Conservation (phyloP, 2,113 vertebrate species). For the Arizona elegans region DNA sequence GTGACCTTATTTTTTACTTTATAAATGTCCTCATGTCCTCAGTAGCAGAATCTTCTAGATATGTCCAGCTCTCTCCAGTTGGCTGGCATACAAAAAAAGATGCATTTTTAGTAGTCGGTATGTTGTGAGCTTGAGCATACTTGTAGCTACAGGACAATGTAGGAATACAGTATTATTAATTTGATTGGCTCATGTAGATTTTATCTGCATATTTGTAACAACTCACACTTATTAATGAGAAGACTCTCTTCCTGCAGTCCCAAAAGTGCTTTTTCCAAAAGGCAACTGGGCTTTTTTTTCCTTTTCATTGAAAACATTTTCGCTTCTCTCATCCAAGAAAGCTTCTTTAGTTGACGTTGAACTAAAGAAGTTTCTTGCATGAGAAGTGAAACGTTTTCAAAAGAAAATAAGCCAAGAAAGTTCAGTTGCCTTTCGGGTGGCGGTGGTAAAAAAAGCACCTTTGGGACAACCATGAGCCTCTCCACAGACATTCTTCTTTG, state of each 20-base stretch:
- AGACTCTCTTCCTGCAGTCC: background rate
- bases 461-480: background rate
- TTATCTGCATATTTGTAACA: slow-evolving; percentile 20
- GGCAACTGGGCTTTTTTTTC: background rate
- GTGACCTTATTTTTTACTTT: background rate
- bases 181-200: slow-evolving; percentile 18
- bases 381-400: background rate
- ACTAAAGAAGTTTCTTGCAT: background rate
- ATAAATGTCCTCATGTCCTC: background rate
- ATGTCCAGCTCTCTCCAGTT: accelerated
- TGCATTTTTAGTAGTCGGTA: background rate
- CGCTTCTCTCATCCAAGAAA: background rate
- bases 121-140: slow-evolving; percentile 3
- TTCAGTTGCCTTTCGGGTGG: background rate
- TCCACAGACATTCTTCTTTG: background rate
- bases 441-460: background rate
- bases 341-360: background rate
- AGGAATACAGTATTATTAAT: slow-evolving; percentile 17
- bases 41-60: background rate
- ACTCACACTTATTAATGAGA: slow-evolving; percentile 39
- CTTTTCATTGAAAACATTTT: background rate
- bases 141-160: background rate
- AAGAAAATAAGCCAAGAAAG: background rate
- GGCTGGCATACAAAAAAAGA: background rate
- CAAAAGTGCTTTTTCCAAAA: background rate